A percentile compares a stretch with the other conserved stretches of the same genome.
phyloP scores from a whole-genome alignment of 1,140 invertebrate genomes.

The Kradibia gibbosae region DNA sequence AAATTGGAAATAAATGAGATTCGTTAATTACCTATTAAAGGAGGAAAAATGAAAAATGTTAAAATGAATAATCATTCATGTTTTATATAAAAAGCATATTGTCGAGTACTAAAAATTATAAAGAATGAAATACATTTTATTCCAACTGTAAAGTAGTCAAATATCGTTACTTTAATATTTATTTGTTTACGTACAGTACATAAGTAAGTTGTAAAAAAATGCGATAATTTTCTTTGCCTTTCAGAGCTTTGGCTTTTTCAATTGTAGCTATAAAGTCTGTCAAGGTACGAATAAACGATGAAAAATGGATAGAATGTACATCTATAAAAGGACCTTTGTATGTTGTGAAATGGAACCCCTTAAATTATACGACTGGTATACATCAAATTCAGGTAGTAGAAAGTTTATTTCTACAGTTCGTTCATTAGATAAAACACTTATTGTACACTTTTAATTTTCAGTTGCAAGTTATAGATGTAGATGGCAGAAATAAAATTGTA shows the following conservation, averaged over 20 bases:
- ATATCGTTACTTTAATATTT: too few species aligned
- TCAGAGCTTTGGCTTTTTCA: slow-evolving; percentile 84
- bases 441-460: slow-evolving; percentile 62
- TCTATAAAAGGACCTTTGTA: slow-evolving; percentile 81
- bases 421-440: slow-evolving; percentile 17
- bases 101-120: too few species aligned
- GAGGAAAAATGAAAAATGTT: too few species aligned
- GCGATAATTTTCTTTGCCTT: slow-evolving; percentile 50
- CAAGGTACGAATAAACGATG: slow-evolving; percentile 78
- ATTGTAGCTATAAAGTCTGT: slow-evolving; percentile 77
- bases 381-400: slow-evolving; percentile 79
- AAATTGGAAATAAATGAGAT: too few species aligned
- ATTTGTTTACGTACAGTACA: too few species aligned
- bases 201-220: too few species aligned
- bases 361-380: slow-evolving; percentile 77
- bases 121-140: too few species aligned
- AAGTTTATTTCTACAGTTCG: slow-evolving; percentile 7
- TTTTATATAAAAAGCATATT: too few species aligned
- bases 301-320: slow-evolving; percentile 77
- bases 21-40: too few species aligned
- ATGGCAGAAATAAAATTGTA: slow-evolving; percentile 74
- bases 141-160: too few species aligned
- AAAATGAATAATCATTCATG: too few species aligned
- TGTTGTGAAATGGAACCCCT: slow-evolving; percentile 81
- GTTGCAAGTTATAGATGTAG: slow-evolving; percentile 77